Evolutionary conservation across 2,113 vertebrate species (phyloP), one percentile per base, ranked within the genome.

Genomic region (Acanthochromis polyacanthus): DNA sequence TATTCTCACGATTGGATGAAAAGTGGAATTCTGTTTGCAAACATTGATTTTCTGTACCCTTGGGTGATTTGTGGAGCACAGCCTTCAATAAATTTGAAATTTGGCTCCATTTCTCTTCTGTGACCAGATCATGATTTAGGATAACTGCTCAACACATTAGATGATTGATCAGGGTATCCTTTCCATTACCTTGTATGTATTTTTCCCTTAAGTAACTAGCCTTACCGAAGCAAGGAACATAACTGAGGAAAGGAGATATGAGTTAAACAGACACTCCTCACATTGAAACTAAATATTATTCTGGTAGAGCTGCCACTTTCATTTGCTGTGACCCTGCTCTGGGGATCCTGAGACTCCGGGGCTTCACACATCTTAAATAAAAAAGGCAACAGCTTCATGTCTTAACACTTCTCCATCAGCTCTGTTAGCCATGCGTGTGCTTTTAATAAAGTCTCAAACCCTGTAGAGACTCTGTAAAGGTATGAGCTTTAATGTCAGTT

Each of bases 331-430:
- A 94, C 89, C 90, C 40, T 14, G 40, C 40, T 43, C 40, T 43
- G 90, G 95, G 94, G 94, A 95, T 93, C 92, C 86, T 83, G 86
- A 83, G 36, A 91, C 94, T 94, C 92, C 91, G 91, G 93, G 91
- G 90, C 92, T 95, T 95, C 93, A 94, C 93, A 94, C 91, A 94
- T 94, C 93, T 95, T 93, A 95, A 94, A 95, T 95, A 36, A 93
- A 94, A 94, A 93, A 92, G 48, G 83, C 91, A 94, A 91, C 93
- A 95, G 53, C 93, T 93, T 95, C 94, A 94, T 95, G 94, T 95
- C 93, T 95, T 92, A 95, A 94, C 91, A 92, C 90, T 92, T 90
- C 88, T 92, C 92, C 85, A 91, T 88, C 92, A 80, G 56, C 85
- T 82, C 89, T 88, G 73, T 90, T 92, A 43, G 40, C 40, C 3